Conservation (phyloP, 2,113 vertebrate genomes). For the Caloenas nicobarica region DNA sequence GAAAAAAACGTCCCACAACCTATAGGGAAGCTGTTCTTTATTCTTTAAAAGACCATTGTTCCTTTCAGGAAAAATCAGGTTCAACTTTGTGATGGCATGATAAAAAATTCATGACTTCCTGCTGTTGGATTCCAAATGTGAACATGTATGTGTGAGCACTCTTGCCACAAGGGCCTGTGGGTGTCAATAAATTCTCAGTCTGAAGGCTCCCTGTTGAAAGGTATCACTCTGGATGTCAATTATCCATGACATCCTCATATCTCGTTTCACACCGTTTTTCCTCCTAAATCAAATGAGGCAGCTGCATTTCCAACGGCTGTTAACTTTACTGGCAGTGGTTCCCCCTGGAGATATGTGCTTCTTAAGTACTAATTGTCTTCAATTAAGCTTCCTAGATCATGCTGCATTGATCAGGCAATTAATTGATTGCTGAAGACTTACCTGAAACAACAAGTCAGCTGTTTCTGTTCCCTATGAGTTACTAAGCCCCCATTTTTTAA, state of each 20-base stretch:
- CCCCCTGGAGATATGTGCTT: not conserved
- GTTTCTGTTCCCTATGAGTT: conserved; percentile 43
- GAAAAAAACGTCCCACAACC: not conserved
- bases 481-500: not conserved
- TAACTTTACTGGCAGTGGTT: conserved; percentile 24
- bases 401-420: conserved; percentile 69
- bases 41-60: not conserved
- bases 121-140: not conserved
- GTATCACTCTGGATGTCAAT: conserved; percentile 17
- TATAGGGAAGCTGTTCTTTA: not conserved
- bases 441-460: conserved; percentile 50
- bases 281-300: conserved; percentile 18
- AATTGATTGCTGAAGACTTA: conserved; percentile 60
- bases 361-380: conserved; percentile 60
- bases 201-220: conserved; percentile 32
- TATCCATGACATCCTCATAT: conserved; percentile 25
- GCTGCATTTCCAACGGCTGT: conserved; percentile 13
- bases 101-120: conserved; percentile 22
- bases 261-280: conserved; percentile 17
- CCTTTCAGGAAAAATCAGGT: not conserved
- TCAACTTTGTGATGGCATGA: not conserved
- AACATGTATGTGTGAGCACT: not conserved
- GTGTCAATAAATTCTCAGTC: not conserved
- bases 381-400: conserved; percentile 57
- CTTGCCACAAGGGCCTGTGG: not conserved